phyloP scores from a whole-genome alignment of 2,113 vertebrate genomes.

The Larimichthys polyactis region DNA sequence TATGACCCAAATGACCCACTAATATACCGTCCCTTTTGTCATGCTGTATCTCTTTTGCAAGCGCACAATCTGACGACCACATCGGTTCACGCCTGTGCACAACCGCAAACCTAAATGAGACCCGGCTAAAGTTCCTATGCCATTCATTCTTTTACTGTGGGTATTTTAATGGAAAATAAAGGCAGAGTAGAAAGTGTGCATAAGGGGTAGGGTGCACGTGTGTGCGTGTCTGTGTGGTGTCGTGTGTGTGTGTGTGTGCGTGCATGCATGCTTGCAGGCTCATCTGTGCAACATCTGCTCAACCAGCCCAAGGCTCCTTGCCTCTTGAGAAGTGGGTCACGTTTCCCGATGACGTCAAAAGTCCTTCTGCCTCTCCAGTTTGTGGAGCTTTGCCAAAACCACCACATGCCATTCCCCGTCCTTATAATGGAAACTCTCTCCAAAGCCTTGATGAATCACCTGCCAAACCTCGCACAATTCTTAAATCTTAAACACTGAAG shows the following conservation, averaged over 20 bases:
- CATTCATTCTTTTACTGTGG: slow-evolving; percentile 38
- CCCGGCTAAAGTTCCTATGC: slow-evolving; percentile 24
- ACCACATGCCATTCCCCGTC: slow-evolving; percentile 69
- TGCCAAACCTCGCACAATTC: slow-evolving; percentile 57
- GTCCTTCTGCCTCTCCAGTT: slow-evolving; percentile 77
- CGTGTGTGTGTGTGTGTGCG: slow-evolving; percentile 17
- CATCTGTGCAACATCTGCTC: slow-evolving; percentile 82
- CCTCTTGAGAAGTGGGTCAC: slow-evolving; percentile 83
- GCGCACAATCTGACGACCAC: slow-evolving; percentile 25
- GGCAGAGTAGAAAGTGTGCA: slow-evolving; percentile 32
- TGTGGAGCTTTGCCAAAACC: slow-evolving; percentile 76
- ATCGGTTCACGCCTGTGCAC: slow-evolving; percentile 42
- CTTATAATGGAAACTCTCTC: slow-evolving; percentile 74
- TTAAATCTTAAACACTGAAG: slow-evolving; percentile 31
- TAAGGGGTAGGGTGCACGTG: slow-evolving; percentile 26
- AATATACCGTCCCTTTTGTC: slow-evolving; percentile 44
- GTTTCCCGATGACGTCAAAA: slow-evolving; percentile 83
- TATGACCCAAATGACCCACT: slow-evolving; percentile 38
- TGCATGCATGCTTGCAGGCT: slow-evolving; percentile 41
- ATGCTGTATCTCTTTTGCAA: slow-evolving; percentile 33
- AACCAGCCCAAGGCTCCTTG: slow-evolving; percentile 77
- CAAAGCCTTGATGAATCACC: slow-evolving; percentile 66
- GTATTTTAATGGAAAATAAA: slow-evolving; percentile 65
- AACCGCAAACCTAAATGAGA: slow-evolving; percentile 57
- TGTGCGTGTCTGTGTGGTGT: neutral